These are phyloP conservation scores for Ormyrus rosae DNA, from an alignment of 2,888 invertebrate genomes.

Conservation along the genomic window DNA sequence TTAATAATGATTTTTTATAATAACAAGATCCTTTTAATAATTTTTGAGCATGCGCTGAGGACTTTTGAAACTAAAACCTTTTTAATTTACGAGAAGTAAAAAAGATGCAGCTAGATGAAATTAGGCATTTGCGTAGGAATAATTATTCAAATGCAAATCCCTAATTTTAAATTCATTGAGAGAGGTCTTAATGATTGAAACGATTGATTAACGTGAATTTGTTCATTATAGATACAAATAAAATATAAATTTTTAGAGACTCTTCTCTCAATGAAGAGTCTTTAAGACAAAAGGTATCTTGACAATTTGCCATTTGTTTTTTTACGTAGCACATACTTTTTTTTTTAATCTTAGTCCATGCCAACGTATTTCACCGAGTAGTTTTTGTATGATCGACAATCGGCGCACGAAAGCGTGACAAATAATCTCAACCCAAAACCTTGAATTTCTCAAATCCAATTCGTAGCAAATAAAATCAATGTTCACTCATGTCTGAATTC, in stretches of 20 bases:
- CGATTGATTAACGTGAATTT: background rate
- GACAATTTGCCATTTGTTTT: constrained; percentile 40
- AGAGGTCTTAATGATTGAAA: background rate
- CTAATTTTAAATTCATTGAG: constrained; percentile 31
- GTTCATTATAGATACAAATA: background rate
- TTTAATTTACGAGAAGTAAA: constrained; percentile 36
- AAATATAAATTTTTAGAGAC: background rate
- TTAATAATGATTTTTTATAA: constrained; percentile 38
- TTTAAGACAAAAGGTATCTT: constrained; percentile 27
- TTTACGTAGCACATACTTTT: constrained; percentile 44
- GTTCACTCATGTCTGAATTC: too few species aligned
- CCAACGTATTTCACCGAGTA: constrained; percentile 57
- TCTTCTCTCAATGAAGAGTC: constrained; percentile 48
- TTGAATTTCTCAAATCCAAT: constrained; percentile 12
- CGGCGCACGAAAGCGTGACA: constrained; percentile 48
- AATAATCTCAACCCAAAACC: constrained; percentile 6
- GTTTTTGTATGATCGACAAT: constrained; percentile 51
- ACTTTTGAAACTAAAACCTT: constrained; percentile 37
- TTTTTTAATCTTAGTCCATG: constrained; percentile 51
- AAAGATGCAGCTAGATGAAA: constrained; percentile 26
- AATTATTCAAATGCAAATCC: constrained; percentile 17
- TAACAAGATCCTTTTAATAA: constrained; percentile 37
- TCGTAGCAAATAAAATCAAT: background rate
- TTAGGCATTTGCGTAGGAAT: constrained; percentile 33
- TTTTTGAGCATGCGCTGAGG: constrained; percentile 47